Base-by-base conservation (phyloP, 64 coral and sea anemone species). In the Orbicella faveolata region DNA sequence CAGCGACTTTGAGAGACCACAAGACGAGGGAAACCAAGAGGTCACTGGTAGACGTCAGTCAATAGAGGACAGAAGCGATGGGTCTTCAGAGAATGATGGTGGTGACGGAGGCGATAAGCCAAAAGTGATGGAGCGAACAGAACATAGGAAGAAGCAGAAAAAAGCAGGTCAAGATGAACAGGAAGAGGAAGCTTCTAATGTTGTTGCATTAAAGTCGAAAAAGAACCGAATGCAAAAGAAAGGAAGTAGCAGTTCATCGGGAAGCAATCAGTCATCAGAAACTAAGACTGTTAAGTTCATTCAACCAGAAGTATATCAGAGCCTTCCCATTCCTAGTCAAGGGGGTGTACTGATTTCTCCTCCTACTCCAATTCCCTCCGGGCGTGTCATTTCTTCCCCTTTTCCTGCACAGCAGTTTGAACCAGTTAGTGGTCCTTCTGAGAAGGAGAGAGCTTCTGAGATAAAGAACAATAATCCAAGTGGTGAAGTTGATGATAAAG, bases 261-360 rank as follows among this genome's bases (percentile, higher is more conserved):
- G 65, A 12, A 75, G 74, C 61, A 75, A 84, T 75, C 89, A 76
- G 11, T 81, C 21, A 33, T 81, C 21, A 33, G 89, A 91, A 44
- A 5, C 34, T 33, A 91, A 36, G 39, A 92, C 66, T 52, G 88
- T 96, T 14, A 93, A 96, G 73, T 93, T 96, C 78, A 88, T 96
- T 78, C 91, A 96, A 88, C 95, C 95, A 72, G 91, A 96, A 59
- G 92, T 96, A 36, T 80, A 74, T 36, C 74, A 93, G 25, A 83
- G 64, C 19, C 21, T 93, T 11, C 64, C 94, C 63, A 37, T 89
- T 79, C 66, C 79, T 83, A 87, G 87, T 39, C 89, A 87, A 62
- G 54, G 80, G 70, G 90, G 80, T 25, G 53, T 51, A 13, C 23
- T 61, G 20, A 77, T 91, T 23, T 79, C 95, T 14, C 92, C 95